These are phyloP conservation scores for Allobates femoralis DNA, from an alignment of 2,797 vertebrate species.

Conservation along the genomic window DNA sequence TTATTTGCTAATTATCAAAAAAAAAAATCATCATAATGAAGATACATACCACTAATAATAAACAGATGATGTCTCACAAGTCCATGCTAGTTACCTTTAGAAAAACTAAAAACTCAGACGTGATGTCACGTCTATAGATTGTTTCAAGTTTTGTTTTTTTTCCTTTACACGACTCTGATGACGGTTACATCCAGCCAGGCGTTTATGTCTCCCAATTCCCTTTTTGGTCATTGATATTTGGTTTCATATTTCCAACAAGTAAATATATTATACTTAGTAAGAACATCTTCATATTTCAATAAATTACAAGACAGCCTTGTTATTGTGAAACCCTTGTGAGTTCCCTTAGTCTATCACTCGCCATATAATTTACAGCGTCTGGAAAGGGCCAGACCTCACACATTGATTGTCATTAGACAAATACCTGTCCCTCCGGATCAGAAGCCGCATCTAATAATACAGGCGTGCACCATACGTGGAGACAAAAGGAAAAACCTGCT, in stretches of 20 bases:
- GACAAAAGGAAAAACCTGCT: conserved; percentile 73
- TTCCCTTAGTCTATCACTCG: conserved; percentile 28
- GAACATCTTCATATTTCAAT: conserved; percentile 21
- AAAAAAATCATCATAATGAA: not conserved
- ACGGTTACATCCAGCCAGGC: not conserved
- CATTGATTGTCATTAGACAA: conserved; percentile 27
- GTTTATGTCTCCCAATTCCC: conserved; percentile 25
- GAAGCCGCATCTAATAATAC: conserved; percentile 30
- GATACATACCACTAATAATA: not conserved
- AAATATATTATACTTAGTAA: conserved; percentile 28
- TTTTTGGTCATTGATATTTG: conserved; percentile 10
- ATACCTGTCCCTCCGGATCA: conserved; percentile 28
- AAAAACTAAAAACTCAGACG: not conserved
- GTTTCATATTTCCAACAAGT: conserved; percentile 27
- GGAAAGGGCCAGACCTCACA: not conserved
- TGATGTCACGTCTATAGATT: not conserved
- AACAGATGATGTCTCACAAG: not conserved
- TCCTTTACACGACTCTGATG: conserved; percentile 3
- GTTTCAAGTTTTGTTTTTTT: not conserved
- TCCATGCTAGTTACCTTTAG: not conserved
- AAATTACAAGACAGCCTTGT: conserved; percentile 6
- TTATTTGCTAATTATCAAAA: too few species aligned
- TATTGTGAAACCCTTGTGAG: conserved; percentile 11
- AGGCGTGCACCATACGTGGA: conserved; percentile 55
- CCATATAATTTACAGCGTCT: conserved; percentile 28